A percentile compares a stretch with the other conserved stretches of the same genome.
phyloP scores from a whole-genome alignment of 2,113 vertebrate species.

The Aythya baeri region DNA sequence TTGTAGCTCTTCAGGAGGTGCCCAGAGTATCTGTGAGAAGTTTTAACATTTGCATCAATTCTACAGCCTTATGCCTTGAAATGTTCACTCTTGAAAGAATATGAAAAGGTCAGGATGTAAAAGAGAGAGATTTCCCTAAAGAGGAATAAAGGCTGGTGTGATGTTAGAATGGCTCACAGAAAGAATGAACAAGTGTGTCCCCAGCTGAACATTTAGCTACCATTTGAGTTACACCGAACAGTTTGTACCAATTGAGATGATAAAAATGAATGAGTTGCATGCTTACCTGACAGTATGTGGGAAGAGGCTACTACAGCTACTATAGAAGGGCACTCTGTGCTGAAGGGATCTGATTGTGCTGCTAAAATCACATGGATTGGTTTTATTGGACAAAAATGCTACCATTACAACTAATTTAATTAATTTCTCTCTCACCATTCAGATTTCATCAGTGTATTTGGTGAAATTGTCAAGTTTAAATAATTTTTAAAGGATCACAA shows the following conservation, averaged over 20 bases:
- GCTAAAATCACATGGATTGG: neutral
- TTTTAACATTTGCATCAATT: conserved; percentile 14
- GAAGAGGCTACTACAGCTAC: neutral
- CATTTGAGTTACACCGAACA: neutral
- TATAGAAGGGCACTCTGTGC: neutral
- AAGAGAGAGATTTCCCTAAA: neutral
- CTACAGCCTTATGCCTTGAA: neutral
- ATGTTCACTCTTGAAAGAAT: neutral
- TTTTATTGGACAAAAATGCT: neutral
- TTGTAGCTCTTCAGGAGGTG: neutral
- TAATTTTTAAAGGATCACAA: neutral
- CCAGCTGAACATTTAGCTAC: neutral
- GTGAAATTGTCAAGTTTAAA: neutral
- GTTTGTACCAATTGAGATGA: neutral
- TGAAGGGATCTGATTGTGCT: neutral
- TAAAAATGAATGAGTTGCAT: neutral
- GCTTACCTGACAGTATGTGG: neutral
- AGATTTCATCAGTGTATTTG: neutral
- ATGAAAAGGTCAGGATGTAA: conserved; percentile 13
- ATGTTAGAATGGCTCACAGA: neutral
- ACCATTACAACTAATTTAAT: neutral
- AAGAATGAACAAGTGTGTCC: neutral
- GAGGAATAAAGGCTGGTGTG: neutral
- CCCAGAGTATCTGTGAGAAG: neutral
- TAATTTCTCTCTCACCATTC: neutral